Evolutionary conservation across 2,888 invertebrate species (phyloP).

Genomic region (Pyrochroa serraticornis): DNA sequence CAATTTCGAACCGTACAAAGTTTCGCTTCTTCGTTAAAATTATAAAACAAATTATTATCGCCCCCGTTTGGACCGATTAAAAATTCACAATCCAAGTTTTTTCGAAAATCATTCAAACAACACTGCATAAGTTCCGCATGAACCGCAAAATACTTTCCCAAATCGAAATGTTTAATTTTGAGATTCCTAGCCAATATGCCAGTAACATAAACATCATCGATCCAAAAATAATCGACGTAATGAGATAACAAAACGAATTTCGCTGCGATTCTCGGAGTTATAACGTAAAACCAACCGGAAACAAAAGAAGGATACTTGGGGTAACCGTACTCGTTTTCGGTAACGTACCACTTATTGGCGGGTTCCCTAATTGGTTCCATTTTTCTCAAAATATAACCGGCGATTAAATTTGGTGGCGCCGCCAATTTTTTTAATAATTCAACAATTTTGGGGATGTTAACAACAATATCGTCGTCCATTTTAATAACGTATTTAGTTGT

Average conservation of each 20-base stretch:
- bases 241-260: slow-evolving; percentile 64
- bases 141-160: slow-evolving; percentile 69
- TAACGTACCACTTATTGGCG: slow-evolving; percentile 83
- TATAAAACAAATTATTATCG: slow-evolving; percentile 69
- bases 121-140: slow-evolving; percentile 77
- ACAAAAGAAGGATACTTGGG: slow-evolving; percentile 74
- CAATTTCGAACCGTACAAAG: slow-evolving; percentile 66
- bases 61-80: slow-evolving; percentile 81
- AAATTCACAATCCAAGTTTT: slow-evolving; percentile 69
- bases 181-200: slow-evolving; percentile 72
- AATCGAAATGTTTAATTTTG: slow-evolving; percentile 63
- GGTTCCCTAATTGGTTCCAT: slow-evolving; percentile 69
- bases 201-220: slow-evolving; percentile 87
- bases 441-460: slow-evolving; percentile 68
- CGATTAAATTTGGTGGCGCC: slow-evolving; percentile 54
- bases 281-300: slow-evolving; percentile 85
- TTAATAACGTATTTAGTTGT: slow-evolving; percentile 72
- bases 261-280: slow-evolving; percentile 68
- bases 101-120: slow-evolving; percentile 68
- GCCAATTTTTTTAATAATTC: slow-evolving; percentile 57
- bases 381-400: slow-evolving; percentile 70
- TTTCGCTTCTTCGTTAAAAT: slow-evolving; percentile 67
- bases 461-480: slow-evolving; percentile 82
- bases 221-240: slow-evolving; percentile 81
- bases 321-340: slow-evolving; percentile 66